Percentiles rank a stretch among this genome's conserved stretches.
Conservation (phyloP, 1,140 invertebrate species). For the Megalonaias nervosa region DNA sequence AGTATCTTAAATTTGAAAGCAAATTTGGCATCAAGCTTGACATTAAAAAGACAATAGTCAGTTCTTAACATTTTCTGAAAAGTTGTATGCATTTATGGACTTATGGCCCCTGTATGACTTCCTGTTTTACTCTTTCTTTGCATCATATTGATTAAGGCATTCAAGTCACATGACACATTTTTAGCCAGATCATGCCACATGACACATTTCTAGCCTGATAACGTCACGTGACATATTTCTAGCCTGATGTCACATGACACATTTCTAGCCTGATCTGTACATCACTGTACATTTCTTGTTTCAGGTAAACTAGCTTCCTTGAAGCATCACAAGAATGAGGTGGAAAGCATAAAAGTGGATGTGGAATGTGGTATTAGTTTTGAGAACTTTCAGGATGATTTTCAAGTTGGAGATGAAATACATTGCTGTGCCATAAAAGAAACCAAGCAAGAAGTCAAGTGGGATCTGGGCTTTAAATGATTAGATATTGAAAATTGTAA, state of each 20-base stretch:
- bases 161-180: not conserved
- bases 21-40: no score
- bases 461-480: no score
- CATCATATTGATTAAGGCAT: not conserved
- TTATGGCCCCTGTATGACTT: not conserved
- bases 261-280: not conserved
- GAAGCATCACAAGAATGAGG: conserved; percentile 91
- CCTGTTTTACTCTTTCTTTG: not conserved
- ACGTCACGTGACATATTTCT: no score
- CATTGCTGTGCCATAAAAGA: no score
- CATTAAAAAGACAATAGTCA: not conserved
- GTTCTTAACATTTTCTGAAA: not conserved
- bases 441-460: no score
- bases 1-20: no score
- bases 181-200: no score
- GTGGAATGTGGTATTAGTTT: conserved; percentile 91
- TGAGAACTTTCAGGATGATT: conserved; percentile 46
- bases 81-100: not conserved
- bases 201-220: no score
- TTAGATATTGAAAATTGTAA: no score
- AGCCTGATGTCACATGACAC: not conserved
- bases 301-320: conserved; percentile 82
- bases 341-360: conserved; percentile 85
- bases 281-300: conserved; percentile 20
- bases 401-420: no score